Base-by-base conservation (phyloP, 2,113 vertebrate genomes). In the Euleptes europaea region DNA sequence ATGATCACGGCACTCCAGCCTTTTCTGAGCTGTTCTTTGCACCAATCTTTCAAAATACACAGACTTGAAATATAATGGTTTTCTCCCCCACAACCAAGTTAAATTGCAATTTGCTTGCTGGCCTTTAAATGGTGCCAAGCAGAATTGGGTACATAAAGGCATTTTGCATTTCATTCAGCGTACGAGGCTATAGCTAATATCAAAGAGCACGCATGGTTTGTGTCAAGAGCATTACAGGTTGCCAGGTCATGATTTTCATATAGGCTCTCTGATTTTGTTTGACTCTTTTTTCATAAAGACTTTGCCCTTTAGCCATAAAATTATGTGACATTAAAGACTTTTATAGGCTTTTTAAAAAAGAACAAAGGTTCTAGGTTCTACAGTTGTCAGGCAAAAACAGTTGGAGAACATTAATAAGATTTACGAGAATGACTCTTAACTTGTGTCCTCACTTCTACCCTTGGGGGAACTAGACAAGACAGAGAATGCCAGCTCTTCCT, bases 241-340 rank as follows among this genome's bases (percentile, higher is more conserved):
- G 44, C 35, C 33, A 77, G 65, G 47, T 77, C 33, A 66, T 66
- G 82, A 51, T 54, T 63, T 42, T 67, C 51, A 33, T 47, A 77
- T 21, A 54, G 65, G 26, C 38, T 84, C 76, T 83, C 51, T 31
- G 49, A 72, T 28, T 66, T 75, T 83, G 54, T 83, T 83, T 75
- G n/a, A 66, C 42, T 49, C 33, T 54, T 84, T 54, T 84, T 84
- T 76, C 40, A 75, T 49, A 51, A 82, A 82, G 47, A 72, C 80
- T 13, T 67, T 44, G 33, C 67, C 23, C 14, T 82, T 26, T 71
- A 75, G 71, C 40, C n/a, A 35, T 42, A 19, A 57, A 75, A 75
- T 35, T 75, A 49, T 83, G n/a, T 75, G 81, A 83, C 42, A 60
- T 47, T 63, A 38, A 60, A 38, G 76, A 78, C 76, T 38, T 78